Percentiles rank a stretch among this genome's conserved stretches.
Evolutionary conservation across 1,140 invertebrate species (phyloP).

Genomic region (Nylanderia fulva): DNA sequence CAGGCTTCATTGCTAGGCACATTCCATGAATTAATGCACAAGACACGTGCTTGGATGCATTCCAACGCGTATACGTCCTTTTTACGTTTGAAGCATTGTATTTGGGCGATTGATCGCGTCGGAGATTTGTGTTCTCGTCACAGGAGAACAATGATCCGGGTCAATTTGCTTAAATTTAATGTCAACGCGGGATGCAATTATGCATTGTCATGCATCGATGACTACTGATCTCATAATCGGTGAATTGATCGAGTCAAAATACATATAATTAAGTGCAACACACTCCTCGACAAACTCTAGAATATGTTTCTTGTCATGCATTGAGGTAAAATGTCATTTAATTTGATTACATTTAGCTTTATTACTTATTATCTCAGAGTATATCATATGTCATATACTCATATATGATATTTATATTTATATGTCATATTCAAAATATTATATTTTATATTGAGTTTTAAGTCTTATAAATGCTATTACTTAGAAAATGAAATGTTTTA

Average conservation of each 20-base stretch:
- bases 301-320: not conserved
- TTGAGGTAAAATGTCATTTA: not conserved
- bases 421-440: not conserved
- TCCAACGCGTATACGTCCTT: not conserved
- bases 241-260: not conserved
- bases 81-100: not conserved
- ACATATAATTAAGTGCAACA: not conserved
- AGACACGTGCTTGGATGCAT: slow-evolving; percentile 21
- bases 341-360: not conserved
- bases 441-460: not conserved
- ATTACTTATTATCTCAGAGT: not conserved
- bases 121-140: not conserved
- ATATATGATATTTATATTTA: not conserved
- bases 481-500: not conserved
- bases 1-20: not conserved
- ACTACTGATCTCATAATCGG: slow-evolving; percentile 27
- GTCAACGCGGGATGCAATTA: not conserved
- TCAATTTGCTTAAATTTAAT: slow-evolving; percentile 28
- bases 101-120: not conserved
- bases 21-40: slow-evolving; percentile 11
- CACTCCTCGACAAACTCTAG: not conserved
- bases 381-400: not conserved
- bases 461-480: not conserved
- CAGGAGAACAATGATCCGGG: not conserved
- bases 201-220: not conserved